Conservation (phyloP, 2,888 invertebrate species). For the Ectemnius lituratus region DNA sequence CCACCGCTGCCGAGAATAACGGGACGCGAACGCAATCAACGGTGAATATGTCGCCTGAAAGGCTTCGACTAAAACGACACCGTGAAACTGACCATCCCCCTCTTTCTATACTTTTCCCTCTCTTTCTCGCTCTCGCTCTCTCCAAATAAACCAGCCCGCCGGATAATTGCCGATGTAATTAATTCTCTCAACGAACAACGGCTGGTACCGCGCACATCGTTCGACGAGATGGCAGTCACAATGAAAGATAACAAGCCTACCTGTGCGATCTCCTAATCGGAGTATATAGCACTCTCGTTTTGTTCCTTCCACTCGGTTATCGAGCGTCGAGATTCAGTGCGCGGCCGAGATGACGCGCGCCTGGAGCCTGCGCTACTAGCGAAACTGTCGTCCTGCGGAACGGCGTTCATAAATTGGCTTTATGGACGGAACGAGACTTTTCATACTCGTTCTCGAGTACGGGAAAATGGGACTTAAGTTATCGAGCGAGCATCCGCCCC, state of each 20-base stretch:
- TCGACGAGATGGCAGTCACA: no score
- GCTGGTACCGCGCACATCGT: no score
- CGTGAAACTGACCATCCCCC: slow-evolving; percentile 24
- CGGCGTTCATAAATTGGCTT: neutral
- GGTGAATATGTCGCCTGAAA: slow-evolving; percentile 43
- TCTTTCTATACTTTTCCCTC: neutral
- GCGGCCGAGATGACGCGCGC: no score
- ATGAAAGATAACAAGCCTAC: no score
- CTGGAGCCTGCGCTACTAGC: neutral
- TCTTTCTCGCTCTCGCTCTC: slow-evolving; percentile 40
- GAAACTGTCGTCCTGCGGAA: slow-evolving; percentile 1
- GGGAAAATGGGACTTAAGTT: slow-evolving; percentile 24
- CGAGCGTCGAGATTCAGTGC: no score
- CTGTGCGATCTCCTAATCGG: no score
- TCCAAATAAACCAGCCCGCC: slow-evolving; percentile 5
- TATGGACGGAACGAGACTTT: neutral
- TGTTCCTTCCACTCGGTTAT: no score
- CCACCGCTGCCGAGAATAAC: slow-evolving; percentile 39
- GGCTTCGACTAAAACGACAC: slow-evolving; percentile 40
- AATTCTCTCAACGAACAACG: slow-evolving; percentile 24
- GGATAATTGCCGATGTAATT: slow-evolving; percentile 42
- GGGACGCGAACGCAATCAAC: slow-evolving; percentile 52
- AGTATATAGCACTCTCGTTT: no score
- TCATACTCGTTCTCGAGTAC: neutral
- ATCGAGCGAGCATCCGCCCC: slow-evolving; percentile 8